Base-by-base conservation (phyloP, 2,113 vertebrate genomes). In the Sitta europaea region DNA sequence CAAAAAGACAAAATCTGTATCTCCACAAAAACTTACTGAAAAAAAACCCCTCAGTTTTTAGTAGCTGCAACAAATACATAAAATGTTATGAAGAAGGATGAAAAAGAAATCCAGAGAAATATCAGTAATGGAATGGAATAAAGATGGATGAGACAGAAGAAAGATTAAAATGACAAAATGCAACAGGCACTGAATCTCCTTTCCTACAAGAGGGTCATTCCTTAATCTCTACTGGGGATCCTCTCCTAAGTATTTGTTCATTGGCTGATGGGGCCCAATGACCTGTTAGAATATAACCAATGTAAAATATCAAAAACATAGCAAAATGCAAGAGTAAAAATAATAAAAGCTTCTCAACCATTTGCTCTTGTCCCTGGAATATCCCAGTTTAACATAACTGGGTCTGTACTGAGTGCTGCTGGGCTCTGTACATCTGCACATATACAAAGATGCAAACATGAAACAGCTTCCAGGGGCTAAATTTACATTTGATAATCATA, bases 381-480 rank as follows among this genome's bases (percentile, higher is more conserved):
- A 63, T 7, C 10, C 21, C 35, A 70, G 15, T 81, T 67, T 63
- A 75, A 78, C 47, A 8, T 11, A 91, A 43, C 35, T 38, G 36
- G 25, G 29, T 55, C 45, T 74, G 2, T 45, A 72, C 31, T 8
- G 74, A 21, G 29, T 7, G 28, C 53, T 74, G 33, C 9, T 54
- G 24, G 51, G 29, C 40, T 43, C 57, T 55, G 70, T 48, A 63
- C 48, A 80, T 19, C 65, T 72, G 58, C 54, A 53, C 12, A 4
- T 5, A 7, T 1, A n/a, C 31, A 48, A 53, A 68, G 40, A 43
- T 31, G 33, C 20, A 51, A 43, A 31, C 2, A 1, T 2, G 20
- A 53, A 80, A 71, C 36, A 59, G 61, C 47, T 86, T 9, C 67
- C 27, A 28, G 4, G 23, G 65, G 47, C 40, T 67, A 33, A 67